A percentile compares a stretch with the other conserved stretches of the same genome.
phyloP scores from a whole-genome alignment of 2,888 invertebrate genomes.

The Dasysyrphus albostriatus region DNA sequence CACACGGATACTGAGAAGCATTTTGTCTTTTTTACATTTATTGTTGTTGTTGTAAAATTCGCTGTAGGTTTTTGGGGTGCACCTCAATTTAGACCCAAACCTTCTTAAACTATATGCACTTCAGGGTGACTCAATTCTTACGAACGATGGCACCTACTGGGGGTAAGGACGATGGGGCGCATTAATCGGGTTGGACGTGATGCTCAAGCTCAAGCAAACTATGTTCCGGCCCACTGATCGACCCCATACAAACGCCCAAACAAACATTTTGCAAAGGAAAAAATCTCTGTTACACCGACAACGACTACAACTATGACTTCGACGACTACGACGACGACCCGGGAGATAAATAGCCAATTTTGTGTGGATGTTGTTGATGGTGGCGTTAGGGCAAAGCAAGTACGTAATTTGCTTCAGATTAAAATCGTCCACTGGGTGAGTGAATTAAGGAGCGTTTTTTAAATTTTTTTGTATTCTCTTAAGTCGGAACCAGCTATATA shows the following conservation, averaged over 20 bases:
- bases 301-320: too few relatives aligned
- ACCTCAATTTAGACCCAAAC: slow-evolving; percentile 37
- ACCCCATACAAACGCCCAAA: slow-evolving; percentile 44
- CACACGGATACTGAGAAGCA: neutral
- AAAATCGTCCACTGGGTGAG: slow-evolving; percentile 67
- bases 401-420: slow-evolving; percentile 74
- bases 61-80: slow-evolving; percentile 51
- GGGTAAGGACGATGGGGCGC: neutral
- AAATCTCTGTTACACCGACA: slow-evolving; percentile 45
- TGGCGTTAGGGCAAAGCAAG: slow-evolving; percentile 72
- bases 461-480: slow-evolving; percentile 23
- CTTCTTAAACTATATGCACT: neutral
- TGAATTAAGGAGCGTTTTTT: slow-evolving; percentile 66
- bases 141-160: neutral
- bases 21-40: neutral
- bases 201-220: slow-evolving; percentile 37
- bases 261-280: slow-evolving; percentile 29
- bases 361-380: slow-evolving; percentile 64
- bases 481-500: neutral
- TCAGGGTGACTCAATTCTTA: slow-evolving; percentile 21
- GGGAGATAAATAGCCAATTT: slow-evolving; percentile 63
- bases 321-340: slow-evolving; percentile 23
- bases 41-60: slow-evolving; percentile 11
- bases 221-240: slow-evolving; percentile 45
- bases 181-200: slow-evolving; percentile 49